A percentile compares a stretch with the other conserved stretches of the same genome.
These are phyloP conservation scores for Nautilus pompilius DNA, from an alignment of 1,140 invertebrate genomes.

Conservation along the genomic window DNA sequence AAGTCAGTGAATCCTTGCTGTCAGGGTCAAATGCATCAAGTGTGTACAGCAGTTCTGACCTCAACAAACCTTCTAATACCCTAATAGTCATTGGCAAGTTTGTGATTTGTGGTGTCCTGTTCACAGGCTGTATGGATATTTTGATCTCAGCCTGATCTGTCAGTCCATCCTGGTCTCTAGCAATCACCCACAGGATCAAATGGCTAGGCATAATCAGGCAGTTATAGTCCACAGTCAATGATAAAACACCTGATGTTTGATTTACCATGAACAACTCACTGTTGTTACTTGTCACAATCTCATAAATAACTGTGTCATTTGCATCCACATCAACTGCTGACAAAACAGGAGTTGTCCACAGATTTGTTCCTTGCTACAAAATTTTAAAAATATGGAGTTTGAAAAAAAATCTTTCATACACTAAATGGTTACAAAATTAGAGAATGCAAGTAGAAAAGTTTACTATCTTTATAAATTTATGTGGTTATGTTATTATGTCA, in stretches of 20 bases:
- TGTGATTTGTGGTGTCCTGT: background rate
- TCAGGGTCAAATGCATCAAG: background rate
- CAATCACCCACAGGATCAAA: background rate
- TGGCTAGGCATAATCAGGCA: background rate
- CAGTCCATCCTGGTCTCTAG: background rate
- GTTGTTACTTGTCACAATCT: too few relatives aligned
- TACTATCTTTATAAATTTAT: too few relatives aligned
- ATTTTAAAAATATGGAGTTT: too few relatives aligned
- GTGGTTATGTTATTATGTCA: too few relatives aligned
- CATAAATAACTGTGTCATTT: too few relatives aligned
- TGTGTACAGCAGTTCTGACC: background rate
- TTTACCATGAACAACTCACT: background rate
- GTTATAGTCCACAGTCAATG: background rate
- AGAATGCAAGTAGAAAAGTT: too few relatives aligned
- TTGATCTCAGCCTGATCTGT: background rate
- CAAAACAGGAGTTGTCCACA: too few relatives aligned
- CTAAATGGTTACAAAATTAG: too few relatives aligned
- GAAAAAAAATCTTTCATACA: too few relatives aligned
- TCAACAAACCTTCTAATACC: background rate
- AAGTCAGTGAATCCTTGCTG: background rate
- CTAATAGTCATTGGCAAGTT: background rate
- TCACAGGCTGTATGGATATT: background rate
- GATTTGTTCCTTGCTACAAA: too few relatives aligned
- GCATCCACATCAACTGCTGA: too few relatives aligned
- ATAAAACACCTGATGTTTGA: background rate